A percentile compares a stretch with the other conserved stretches of the same genome.
These are phyloP conservation scores for Luscinia megarhynchos DNA, from an alignment of 2,797 vertebrate species.

Conservation along the genomic window DNA sequence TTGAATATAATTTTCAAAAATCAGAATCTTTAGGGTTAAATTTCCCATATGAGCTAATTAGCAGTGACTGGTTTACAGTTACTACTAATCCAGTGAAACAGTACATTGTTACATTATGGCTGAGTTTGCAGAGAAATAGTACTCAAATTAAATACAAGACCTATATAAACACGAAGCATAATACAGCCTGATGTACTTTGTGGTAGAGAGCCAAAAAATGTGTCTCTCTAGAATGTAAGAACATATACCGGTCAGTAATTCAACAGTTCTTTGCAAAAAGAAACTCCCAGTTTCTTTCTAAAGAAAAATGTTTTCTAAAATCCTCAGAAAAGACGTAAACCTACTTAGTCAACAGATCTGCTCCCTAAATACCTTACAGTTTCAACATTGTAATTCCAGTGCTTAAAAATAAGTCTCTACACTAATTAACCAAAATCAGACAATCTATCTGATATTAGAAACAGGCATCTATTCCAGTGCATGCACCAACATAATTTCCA, in stretches of 20 bases:
- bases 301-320: not conserved
- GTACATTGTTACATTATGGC: not conserved
- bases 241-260: not conserved
- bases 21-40: not conserved
- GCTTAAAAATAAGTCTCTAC: not conserved
- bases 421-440: not conserved
- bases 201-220: not conserved
- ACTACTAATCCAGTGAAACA: not conserved
- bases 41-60: not conserved
- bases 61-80: not conserved
- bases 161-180: not conserved
- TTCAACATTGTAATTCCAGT: not conserved
- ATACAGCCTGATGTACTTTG: not conserved
- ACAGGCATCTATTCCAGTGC: not conserved
- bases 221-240: not conserved
- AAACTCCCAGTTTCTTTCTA: not conserved
- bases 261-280: not conserved
- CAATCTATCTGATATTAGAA: not conserved
- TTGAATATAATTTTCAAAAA: not conserved
- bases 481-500: slow-evolving; percentile 5
- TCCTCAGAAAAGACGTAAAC: rapidly evolving
- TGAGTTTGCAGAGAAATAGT: not conserved
- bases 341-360: not conserved
- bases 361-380: not conserved
- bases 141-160: not conserved